phyloP scores from a whole-genome alignment of 2,113 vertebrate species.

The Euleptes europaea region DNA sequence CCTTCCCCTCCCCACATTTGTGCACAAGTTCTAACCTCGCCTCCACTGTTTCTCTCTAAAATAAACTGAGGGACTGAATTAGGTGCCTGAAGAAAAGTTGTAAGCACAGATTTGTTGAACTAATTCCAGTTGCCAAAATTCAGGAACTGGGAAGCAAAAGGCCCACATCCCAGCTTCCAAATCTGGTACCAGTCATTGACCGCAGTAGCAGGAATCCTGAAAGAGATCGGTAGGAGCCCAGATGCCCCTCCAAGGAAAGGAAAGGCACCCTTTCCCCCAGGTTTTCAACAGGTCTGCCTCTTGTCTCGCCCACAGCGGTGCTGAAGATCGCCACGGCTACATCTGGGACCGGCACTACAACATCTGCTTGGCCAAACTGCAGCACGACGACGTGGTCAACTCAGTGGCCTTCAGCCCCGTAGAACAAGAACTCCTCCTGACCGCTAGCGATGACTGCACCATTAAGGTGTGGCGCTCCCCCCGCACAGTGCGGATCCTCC shows the following conservation, averaged over 20 bases:
- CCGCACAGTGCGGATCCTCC: conserved; percentile 72
- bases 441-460: conserved; percentile 90
- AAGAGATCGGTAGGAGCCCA: too few relatives aligned
- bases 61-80: not conserved
- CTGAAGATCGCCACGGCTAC: conserved; percentile 94
- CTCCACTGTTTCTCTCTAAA: not conserved
- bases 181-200: not conserved
- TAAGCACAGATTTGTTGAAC: not conserved
- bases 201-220: not conserved
- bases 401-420: conserved; percentile 93
- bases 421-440: conserved; percentile 94
- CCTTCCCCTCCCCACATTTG: too few relatives aligned
- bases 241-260: not conserved
- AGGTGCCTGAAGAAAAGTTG: too few relatives aligned
- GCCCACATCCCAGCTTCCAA: not conserved
- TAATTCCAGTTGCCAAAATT: not conserved
- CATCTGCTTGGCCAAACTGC: conserved; percentile 92
- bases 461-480: conserved; percentile 96
- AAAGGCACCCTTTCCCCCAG: rapidly evolving
- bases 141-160: not conserved
- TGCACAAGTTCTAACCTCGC: not conserved
- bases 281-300: rapidly evolving
- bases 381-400: conserved; percentile 93
- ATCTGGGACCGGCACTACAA: conserved; percentile 98
- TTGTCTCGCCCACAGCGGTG: conserved; percentile 75